A percentile compares a stretch with the other conserved stretches of the same genome.
Conservation (phyloP, 1,140 invertebrate species). For the Neuroterus valhalla region DNA sequence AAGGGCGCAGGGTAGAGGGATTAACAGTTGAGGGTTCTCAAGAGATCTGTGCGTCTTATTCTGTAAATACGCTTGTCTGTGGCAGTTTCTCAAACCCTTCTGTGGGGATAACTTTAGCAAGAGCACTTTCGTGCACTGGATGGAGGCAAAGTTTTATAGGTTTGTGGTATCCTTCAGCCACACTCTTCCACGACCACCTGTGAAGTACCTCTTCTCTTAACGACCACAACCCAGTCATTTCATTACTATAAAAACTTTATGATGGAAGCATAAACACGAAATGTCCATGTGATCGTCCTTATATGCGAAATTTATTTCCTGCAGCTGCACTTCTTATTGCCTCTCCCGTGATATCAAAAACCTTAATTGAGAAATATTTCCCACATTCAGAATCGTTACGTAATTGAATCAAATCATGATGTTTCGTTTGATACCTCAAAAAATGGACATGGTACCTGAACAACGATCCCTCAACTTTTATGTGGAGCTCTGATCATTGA, state of each 20-base stretch:
- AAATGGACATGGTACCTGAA: too few relatives aligned
- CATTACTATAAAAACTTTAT: slow-evolving; percentile 21
- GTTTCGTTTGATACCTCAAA: too few relatives aligned
- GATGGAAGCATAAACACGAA: background rate
- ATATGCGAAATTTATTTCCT: background rate
- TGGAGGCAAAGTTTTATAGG: slow-evolving; percentile 26
- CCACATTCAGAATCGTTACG: too few relatives aligned
- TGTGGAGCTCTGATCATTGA: too few relatives aligned
- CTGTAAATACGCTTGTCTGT: background rate
- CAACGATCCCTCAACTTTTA: too few relatives aligned
- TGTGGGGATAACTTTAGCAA: background rate
- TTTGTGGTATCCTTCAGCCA: slow-evolving; percentile 2
- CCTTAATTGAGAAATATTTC: too few relatives aligned
- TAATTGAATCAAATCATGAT: too few relatives aligned
- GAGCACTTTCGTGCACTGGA: slow-evolving; percentile 4
- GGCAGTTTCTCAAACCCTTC: slow-evolving; percentile 21
- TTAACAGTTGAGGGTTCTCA: slow-evolving; percentile 11
- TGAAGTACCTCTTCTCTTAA: background rate
- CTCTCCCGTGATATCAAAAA: too few relatives aligned
- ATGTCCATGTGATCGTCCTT: slow-evolving; percentile 2
- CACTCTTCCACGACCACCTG: slow-evolving; percentile 8
- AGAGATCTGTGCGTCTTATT: slow-evolving; percentile 22
- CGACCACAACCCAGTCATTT: background rate
- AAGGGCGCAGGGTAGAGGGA: background rate
- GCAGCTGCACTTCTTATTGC: background rate